These are phyloP conservation scores for Eulemur macaco DNA, from an alignment of 2,113 vertebrate species.

Conservation along the genomic window DNA sequence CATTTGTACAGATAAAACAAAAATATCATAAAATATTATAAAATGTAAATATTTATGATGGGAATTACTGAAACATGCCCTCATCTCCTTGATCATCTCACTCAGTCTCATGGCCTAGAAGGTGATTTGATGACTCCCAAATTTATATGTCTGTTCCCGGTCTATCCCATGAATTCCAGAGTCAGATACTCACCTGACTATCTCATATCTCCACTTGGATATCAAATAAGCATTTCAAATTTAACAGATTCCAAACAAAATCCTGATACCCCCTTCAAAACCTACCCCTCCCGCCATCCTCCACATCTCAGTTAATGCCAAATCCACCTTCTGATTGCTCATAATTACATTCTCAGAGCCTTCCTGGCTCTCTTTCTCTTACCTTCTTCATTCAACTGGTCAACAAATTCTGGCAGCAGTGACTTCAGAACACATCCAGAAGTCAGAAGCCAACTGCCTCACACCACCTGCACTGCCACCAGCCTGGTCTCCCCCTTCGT, in stretches of 20 bases:
- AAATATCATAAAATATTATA: background rate
- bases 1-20: background rate
- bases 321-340: background rate
- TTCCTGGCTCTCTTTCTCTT: background rate
- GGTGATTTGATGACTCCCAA: background rate
- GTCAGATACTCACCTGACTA: background rate
- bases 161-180: background rate
- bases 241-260: background rate
- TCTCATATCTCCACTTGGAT: background rate
- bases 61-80: background rate
- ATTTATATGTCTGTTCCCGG: background rate
- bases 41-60: background rate
- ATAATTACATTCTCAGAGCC: background rate
- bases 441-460: background rate
- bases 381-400: background rate
- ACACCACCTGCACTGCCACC: background rate
- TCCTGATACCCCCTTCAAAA: background rate
- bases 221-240: background rate
- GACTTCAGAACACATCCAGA: background rate
- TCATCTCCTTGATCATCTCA: background rate
- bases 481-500: background rate
- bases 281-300: background rate
- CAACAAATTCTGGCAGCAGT: background rate
- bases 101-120: background rate
- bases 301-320: background rate